Base-by-base conservation (phyloP, 1,140 invertebrate species). In the Atta cephalotes region DNA sequence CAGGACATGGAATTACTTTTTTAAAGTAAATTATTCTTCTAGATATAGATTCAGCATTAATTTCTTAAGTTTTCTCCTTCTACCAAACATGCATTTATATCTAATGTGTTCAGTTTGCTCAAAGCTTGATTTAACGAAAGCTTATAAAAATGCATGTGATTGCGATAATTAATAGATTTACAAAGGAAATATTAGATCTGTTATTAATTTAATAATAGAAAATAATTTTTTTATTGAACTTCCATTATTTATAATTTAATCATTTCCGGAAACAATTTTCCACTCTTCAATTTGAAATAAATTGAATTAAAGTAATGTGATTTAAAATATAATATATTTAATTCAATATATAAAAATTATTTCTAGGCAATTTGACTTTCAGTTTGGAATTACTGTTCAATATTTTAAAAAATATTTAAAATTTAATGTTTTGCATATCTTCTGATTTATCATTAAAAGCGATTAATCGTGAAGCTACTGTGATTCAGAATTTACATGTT, bases 81-180 rank as follows among this genome's bases (percentile, higher is more conserved):
- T 68, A 80, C 25, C 63, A 68, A 68, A 68, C 63, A 58, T 68
- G 31, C 49, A 66, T 56, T 51, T 63, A 9, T 21, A 39, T 70
- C 3, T 80, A n/a, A 35, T 56, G 63, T 80, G 63, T 68, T 80
- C 78, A 80, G n/a, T 70, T 80, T 70, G 78, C 78, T 80, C 78
- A 80, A 80, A 56, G n/a, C 31, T 63, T 79, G 62, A 80, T 51
- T 49, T 78, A 45, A 49, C 4, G 21, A 78, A 45, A 18, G 56
- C 35, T 63, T 78, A 28, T 78, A 63, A 63, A 62, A 78, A 9
- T 45, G 10, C 31, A 66, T 51, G 6, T 66, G 35, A 39, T 25
- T 62, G 16, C 21, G 39, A 4, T 63, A 78, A 77, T 77, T 45
- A 45, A 63, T 78, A 45, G 9, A 28, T 78, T 16, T 49, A 31